A percentile compares a stretch with the other conserved stretches of the same genome.
Evolutionary conservation across 2,113 vertebrate genomes (phyloP).

Genomic region (Antigone vipio): DNA sequence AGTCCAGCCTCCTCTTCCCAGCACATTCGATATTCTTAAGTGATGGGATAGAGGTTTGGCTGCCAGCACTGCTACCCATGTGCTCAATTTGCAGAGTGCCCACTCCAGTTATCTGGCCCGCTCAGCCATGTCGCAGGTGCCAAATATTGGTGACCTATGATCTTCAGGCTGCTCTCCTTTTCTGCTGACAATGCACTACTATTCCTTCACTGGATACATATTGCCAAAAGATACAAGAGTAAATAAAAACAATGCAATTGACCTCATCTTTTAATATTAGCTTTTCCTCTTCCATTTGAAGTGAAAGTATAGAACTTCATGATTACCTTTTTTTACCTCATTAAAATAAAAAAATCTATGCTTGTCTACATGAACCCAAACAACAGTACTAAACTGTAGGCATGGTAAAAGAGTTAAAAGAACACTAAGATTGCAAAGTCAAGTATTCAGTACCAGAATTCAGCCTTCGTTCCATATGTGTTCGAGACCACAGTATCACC

Average conservation of each 20-base stretch:
- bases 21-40: slow-evolving; percentile 10
- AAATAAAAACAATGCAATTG: not conserved
- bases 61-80: not conserved
- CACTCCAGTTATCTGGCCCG: not conserved
- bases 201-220: not conserved
- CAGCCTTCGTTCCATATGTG: not conserved
- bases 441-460: not conserved
- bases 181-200: not conserved
- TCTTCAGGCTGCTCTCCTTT: not conserved
- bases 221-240: not conserved
- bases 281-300: not conserved
- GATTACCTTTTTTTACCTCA: not conserved
- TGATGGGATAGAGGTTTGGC: not conserved
- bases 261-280: not conserved
- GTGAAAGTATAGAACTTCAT: not conserved
- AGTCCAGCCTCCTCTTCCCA: not conserved
- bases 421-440: not conserved
- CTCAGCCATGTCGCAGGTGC: not conserved
- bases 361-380: not conserved
- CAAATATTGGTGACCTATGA: not conserved
- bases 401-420: not conserved
- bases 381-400: not conserved
- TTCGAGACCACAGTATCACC: not conserved
- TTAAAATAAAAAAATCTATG: not conserved
- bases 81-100: not conserved